These are phyloP conservation scores for Tenodera sinensis DNA, from an alignment of 2,888 invertebrate genomes.

Conservation along the genomic window DNA sequence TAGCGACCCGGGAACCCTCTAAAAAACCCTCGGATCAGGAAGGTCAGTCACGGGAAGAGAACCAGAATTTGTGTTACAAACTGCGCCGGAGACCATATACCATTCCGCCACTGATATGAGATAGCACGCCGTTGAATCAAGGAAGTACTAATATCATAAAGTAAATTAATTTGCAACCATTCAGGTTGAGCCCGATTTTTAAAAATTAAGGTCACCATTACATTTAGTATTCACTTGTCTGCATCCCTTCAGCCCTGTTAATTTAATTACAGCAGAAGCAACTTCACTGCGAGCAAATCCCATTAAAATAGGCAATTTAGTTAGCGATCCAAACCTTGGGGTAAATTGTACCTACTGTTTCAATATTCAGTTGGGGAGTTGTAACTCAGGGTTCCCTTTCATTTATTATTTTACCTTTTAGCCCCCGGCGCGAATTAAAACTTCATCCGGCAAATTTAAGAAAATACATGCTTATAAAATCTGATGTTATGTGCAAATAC, in stretches of 20 bases:
- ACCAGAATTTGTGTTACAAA: too few relatives aligned
- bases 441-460: too few relatives aligned
- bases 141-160: not conserved
- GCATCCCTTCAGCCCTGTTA: not conserved
- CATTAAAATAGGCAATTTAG: not conserved
- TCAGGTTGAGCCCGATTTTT: not conserved
- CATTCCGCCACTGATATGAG: not conserved
- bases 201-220: not conserved
- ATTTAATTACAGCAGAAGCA: not conserved
- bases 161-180: not conserved
- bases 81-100: too few relatives aligned
- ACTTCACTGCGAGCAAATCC: not conserved
- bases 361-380: too few relatives aligned
- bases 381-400: too few relatives aligned
- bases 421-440: too few relatives aligned
- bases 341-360: not conserved
- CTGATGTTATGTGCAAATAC: too few relatives aligned
- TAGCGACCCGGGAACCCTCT: too few relatives aligned
- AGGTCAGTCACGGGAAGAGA: too few relatives aligned
- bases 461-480: too few relatives aligned
- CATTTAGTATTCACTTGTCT: not conserved
- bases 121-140: not conserved
- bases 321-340: not conserved
- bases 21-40: too few relatives aligned
- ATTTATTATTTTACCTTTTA: too few relatives aligned